phyloP scores from a whole-genome alignment of 2,797 vertebrate genomes.

The Peromyscus eremicus region DNA sequence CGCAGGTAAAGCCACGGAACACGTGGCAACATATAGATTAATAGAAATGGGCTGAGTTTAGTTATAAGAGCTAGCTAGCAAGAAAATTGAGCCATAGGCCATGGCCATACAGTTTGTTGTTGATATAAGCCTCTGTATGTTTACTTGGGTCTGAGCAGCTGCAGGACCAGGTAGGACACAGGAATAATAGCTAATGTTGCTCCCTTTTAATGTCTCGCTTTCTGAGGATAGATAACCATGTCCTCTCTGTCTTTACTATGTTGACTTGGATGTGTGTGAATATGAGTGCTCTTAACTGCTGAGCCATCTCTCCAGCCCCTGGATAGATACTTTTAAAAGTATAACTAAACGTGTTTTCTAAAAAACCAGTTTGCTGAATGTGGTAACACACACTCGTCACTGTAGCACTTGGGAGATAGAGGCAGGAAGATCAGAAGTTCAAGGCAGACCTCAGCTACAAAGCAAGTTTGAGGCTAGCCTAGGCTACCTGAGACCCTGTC shows the following conservation, averaged over 20 bases:
- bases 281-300: not conserved
- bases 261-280: not conserved
- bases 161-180: no score
- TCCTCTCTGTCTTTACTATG: not conserved
- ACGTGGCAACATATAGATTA: no score
- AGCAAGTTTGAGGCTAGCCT: not conserved
- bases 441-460: not conserved
- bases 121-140: no score
- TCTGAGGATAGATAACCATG: not conserved
- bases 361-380: not conserved
- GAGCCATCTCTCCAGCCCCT: no score
- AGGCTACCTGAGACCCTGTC: not conserved
- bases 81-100: no score
- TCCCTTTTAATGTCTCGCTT: not conserved
- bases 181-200: accelerated
- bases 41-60: no score
- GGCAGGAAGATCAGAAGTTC: not conserved
- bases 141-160: no score
- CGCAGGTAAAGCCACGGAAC: no score
- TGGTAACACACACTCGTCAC: not conserved
- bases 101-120: no score
- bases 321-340: not conserved
- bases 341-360: not conserved
- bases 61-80: no score
- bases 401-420: not conserved